Evolutionary conservation across 2,113 vertebrate species (phyloP).

Genomic region (Helogale parvula): DNA sequence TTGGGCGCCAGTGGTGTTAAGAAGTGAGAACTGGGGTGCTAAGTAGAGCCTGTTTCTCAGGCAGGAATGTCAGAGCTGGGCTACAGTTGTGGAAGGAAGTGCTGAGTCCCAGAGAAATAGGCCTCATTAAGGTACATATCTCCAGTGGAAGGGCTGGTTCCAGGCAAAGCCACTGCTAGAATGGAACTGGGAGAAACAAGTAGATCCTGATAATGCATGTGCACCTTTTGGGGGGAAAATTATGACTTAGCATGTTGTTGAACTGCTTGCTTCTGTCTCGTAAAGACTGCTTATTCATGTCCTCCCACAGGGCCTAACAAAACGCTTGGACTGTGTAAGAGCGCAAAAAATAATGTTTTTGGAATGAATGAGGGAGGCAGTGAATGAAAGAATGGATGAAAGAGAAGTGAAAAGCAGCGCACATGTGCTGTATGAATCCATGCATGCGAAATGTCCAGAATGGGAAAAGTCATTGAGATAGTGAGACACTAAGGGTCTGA

Average conservation of each 20-base stretch:
- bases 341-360: background rate
- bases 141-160: fast-evolving
- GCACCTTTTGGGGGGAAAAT: background rate
- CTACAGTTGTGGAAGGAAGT: too few species aligned
- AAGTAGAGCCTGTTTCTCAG: background rate
- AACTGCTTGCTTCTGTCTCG: background rate
- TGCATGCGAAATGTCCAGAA: background rate
- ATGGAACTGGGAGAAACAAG: fast-evolving
- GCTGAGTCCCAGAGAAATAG: background rate
- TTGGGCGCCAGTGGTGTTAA: background rate
- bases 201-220: too few species aligned
- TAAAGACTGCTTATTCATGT: background rate
- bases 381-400: background rate
- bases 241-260: fast-evolving
- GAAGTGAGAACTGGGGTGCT: background rate
- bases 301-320: background rate
- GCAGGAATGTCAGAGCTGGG: background rate
- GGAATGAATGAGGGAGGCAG: background rate
- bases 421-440: background rate
- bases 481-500: background rate
- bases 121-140: background rate
- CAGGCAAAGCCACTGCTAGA: background rate
- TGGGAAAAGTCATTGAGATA: background rate
- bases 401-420: background rate
- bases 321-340: background rate